Evolutionary conservation across 1,140 invertebrate species (phyloP).

Genomic region (Drosophila asahinai): DNA sequence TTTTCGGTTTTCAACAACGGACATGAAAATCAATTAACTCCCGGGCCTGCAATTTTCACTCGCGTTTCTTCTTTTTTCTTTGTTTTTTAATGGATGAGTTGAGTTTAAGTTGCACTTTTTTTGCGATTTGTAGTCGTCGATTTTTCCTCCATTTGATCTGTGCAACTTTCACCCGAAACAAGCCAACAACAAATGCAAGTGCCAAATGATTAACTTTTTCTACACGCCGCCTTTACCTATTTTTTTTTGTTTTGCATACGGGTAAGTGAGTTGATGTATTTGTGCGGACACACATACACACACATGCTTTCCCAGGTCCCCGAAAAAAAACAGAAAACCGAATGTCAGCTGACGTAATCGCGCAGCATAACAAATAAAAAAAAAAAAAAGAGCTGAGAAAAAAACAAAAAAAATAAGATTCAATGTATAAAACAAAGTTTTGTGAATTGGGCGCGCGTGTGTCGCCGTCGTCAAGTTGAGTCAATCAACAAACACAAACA

Average conservation of each 20-base stretch:
- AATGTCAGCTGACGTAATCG: conserved; percentile 73
- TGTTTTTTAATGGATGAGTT: conserved; percentile 56
- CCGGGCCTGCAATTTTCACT: conserved; percentile 26
- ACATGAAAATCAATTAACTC: conserved; percentile 49
- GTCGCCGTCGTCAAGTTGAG: conserved; percentile 62
- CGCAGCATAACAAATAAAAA: conserved; percentile 59
- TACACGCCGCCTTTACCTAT: conserved; percentile 30
- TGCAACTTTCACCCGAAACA: conserved; percentile 75
- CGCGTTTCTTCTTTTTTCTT: conserved; percentile 9
- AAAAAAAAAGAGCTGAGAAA: conserved; percentile 15
- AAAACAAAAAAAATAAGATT: conserved; percentile 28
- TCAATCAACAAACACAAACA: conserved; percentile 55
- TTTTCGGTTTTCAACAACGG: conserved; percentile 23
- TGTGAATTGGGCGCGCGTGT: conserved; percentile 51
- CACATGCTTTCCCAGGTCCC: conserved; percentile 44
- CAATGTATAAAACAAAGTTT: conserved; percentile 66
- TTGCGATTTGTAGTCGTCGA: conserved; percentile 36
- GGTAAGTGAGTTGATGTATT: conserved; percentile 11
- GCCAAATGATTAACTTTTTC: conserved; percentile 49
- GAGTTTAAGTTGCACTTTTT: conserved; percentile 61
- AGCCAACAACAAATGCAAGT: conserved; percentile 47
- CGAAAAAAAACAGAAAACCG: conserved; percentile 31
- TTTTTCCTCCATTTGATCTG: conserved; percentile 66
- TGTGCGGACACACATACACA: conserved; percentile 12
- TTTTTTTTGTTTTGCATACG: conserved; percentile 37